Evolutionary conservation across 1,140 invertebrate species (phyloP).

Genomic region (Drosophila neocordata): DNA sequence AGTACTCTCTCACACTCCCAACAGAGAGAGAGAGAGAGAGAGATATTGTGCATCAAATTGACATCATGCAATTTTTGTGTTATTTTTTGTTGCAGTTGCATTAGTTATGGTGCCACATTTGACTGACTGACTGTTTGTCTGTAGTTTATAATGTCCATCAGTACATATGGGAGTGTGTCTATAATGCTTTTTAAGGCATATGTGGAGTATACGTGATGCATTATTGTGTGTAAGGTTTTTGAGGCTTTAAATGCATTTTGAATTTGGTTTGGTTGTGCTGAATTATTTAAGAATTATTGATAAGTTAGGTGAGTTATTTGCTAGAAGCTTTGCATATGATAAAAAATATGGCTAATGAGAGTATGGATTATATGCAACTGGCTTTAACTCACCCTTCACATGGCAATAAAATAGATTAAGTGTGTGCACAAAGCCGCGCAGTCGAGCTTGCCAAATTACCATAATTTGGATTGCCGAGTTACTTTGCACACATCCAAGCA

Average conservation of each 20-base stretch:
- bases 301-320: background rate
- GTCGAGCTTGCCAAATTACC: conserved; percentile 61
- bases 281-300: background rate
- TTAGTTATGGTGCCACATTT: conserved; percentile 35
- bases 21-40: background rate
- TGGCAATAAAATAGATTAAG: conserved; percentile 51
- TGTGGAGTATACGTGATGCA: conserved; percentile 46
- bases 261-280: background rate
- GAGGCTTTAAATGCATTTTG: conserved; percentile 37
- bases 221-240: conserved; percentile 13
- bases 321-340: conserved; percentile 21
- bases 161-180: conserved; percentile 34
- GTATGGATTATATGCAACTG: conserved; percentile 7
- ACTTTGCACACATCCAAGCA: conserved; percentile 38
- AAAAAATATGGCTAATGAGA: conserved; percentile 23
- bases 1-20: background rate
- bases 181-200: conserved; percentile 17
- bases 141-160: conserved; percentile 45
- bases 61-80: conserved; percentile 47
- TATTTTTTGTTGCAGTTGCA: conserved; percentile 36
- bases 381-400: background rate
- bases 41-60: conserved; percentile 5
- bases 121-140: conserved; percentile 13
- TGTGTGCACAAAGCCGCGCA: conserved; percentile 49
- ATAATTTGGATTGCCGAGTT: conserved; percentile 63